Percentiles rank a stretch among this genome's conserved stretches.
These are phyloP conservation scores for Lynx canadensis DNA, from an alignment of 2,113 vertebrate genomes.

Conservation along the genomic window DNA sequence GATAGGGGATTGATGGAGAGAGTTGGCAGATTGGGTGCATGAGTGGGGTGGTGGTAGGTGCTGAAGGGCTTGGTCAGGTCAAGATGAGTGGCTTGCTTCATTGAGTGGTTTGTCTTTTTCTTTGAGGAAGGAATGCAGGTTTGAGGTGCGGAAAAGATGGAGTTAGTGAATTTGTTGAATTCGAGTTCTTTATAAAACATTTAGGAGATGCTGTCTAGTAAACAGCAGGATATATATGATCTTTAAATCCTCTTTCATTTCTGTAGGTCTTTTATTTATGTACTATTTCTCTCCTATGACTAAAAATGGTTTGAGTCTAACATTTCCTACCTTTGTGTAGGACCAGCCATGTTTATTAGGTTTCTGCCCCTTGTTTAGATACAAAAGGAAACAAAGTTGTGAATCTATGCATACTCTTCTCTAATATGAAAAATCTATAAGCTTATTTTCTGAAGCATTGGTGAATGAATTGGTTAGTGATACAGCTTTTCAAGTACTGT, in stretches of 20 bases:
- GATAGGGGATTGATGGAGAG: background rate
- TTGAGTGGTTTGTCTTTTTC: background rate
- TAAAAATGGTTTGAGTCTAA: background rate
- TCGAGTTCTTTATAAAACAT: background rate
- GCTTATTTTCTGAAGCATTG: background rate
- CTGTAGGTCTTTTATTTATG: background rate
- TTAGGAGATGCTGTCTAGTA: background rate
- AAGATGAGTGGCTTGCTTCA: background rate
- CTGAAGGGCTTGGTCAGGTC: background rate
- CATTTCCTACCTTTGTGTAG: background rate
- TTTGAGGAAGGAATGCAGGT: background rate
- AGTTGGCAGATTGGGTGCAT: background rate
- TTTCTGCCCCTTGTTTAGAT: background rate
- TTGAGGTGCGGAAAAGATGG: background rate
- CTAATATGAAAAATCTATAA: background rate
- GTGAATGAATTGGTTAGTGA: background rate
- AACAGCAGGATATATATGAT: background rate
- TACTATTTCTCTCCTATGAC: background rate
- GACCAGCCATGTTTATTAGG: background rate
- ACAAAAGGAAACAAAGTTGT: background rate
- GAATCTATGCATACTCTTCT: background rate
- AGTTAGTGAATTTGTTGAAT: background rate
- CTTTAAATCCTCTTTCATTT: background rate
- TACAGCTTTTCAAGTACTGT: background rate
- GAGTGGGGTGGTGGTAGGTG: background rate